These are phyloP conservation scores for Mycteria americana DNA, from an alignment of 2,797 vertebrate genomes.

Conservation along the genomic window DNA sequence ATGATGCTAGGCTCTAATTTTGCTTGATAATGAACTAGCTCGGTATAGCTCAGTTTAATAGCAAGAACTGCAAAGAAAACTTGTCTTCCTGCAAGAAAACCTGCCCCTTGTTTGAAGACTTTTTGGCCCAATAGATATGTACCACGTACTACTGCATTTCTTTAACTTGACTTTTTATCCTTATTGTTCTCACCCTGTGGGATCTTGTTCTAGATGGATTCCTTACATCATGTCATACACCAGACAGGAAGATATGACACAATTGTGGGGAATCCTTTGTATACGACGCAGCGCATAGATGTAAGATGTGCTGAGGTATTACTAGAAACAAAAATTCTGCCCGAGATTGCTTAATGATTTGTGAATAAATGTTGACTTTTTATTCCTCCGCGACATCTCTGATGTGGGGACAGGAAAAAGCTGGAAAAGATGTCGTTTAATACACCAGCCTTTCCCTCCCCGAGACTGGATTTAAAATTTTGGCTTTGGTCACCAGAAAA, in stretches of 20 bases:
- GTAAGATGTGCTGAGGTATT: conserved; percentile 68
- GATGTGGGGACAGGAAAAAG: not conserved
- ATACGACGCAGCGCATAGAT: conserved; percentile 84
- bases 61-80: not conserved
- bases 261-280: conserved; percentile 83
- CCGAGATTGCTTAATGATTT: not conserved
- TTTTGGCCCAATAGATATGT: not conserved
- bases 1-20: not conserved
- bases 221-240: conserved; percentile 90
- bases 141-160: not conserved
- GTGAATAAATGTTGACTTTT: not conserved
- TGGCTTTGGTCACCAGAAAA: not conserved
- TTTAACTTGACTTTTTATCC: not conserved
- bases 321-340: not conserved
- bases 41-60: not conserved
- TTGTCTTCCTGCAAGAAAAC: not conserved
- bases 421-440: not conserved
- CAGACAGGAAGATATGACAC: conserved; percentile 88
- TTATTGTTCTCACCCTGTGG: not conserved
- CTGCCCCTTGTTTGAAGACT: not conserved
- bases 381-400: not conserved
- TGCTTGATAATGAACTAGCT: not conserved
- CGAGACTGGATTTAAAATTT: not conserved
- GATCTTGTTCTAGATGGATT: conserved; percentile 81
- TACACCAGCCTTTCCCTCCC: not conserved